Evolutionary conservation across 2,113 vertebrate species (phyloP), one percentile per base, ranked within the genome.

Genomic region (Leptobrachium leishanense): DNA sequence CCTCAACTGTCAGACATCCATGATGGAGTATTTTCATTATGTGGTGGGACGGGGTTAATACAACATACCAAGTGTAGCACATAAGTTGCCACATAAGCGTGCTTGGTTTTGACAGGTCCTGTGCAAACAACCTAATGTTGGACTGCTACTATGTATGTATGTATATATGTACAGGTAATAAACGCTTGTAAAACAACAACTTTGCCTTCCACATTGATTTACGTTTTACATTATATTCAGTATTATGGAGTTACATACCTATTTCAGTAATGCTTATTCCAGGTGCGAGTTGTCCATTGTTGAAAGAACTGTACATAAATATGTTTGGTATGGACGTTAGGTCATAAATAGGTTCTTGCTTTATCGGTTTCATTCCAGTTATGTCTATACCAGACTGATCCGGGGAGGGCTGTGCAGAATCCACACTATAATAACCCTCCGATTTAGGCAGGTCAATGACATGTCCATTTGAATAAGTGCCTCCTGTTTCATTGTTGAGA

Each of bases 381-480:
- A 99, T 98, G 89, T 99, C 97, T 88, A 99, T 91, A 54, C 98
- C 97, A 73, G 97, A 99, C 89, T 99, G 98, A 87, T 99, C 98
- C 2, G 98, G 98, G 81, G 97, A 99, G 0, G 96, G 95, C 85
- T 98, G 97, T 75, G 96, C 95, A 39, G 98, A 99, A 89, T 99
- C 98, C 87, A 98, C 92, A 0, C 87, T 94, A 76, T 98, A 98
- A 82, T 97, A 99, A 5, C 95, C 92, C 83, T 94, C 94, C 0
- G 94, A 94, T 86, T 98, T 99, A 3, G 98, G 97, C 86, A 99
- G 89, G 81, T 99, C 95, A 10, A 97, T 98, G 87, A 95, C 79
- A 0, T 97, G 97, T 81, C 97, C 96, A 0, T 98, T 98, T 78
- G 96, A 90, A 6, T 98, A 99, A 41, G 95, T 92, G 86, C 93